These are phyloP conservation scores for Pterocles gutturalis DNA, from an alignment of 2,113 vertebrate genomes.

Conservation along the genomic window DNA sequence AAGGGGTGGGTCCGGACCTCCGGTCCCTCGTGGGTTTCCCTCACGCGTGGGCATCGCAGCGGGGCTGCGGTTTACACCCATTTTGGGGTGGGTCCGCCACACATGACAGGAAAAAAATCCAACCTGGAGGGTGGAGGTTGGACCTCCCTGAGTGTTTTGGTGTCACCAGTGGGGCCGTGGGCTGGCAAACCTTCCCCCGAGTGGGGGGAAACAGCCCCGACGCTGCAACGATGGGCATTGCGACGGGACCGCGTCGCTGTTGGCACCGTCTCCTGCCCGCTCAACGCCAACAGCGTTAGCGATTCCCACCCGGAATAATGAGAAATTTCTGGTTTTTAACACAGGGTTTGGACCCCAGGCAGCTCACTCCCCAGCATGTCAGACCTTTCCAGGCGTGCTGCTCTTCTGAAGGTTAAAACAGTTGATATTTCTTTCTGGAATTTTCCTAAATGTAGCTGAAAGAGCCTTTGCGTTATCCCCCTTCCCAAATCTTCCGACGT, in stretches of 20 bases:
- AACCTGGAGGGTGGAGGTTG: too few species aligned
- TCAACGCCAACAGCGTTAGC: accelerated
- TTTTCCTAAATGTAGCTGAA: conserved; percentile 4
- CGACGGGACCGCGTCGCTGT: not conserved
- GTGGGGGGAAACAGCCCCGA: not conserved
- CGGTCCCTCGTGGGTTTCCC: too few species aligned
- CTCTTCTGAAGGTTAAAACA: not conserved
- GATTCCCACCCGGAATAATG: not conserved
- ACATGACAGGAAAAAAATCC: not conserved
- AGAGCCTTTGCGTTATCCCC: not conserved
- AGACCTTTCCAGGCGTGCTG: not conserved
- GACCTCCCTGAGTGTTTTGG: not conserved
- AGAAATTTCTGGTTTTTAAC: not conserved
- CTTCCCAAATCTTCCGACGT: not conserved
- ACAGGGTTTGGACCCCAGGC: not conserved
- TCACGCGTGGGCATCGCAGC: not conserved
- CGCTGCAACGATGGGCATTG: not conserved
- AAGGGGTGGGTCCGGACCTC: too few species aligned
- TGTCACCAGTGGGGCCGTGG: not conserved
- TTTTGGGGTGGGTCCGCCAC: not conserved
- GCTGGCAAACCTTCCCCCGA: too few species aligned
- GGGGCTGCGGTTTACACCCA: not conserved
- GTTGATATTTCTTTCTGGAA: not conserved
- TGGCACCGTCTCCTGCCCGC: not conserved
- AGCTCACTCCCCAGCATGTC: not conserved